A percentile compares a stretch with the other conserved stretches of the same genome.
phyloP scores from a whole-genome alignment of 2,113 vertebrate species.

The Ageneiosus marmoratus region DNA sequence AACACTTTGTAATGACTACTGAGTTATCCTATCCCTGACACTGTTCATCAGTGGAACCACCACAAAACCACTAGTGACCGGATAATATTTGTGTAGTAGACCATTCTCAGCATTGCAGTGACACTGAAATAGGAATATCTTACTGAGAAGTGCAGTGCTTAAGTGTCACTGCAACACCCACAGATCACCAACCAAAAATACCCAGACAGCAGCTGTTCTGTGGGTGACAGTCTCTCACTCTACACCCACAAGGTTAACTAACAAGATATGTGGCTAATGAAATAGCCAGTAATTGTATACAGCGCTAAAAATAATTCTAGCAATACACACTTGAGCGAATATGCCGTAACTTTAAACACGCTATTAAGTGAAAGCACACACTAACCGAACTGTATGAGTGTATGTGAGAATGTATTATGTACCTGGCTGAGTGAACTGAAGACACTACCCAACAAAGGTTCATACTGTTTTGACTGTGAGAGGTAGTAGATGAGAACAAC shows the following conservation, averaged over 20 bases:
- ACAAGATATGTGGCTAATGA: background rate
- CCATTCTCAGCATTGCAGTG: background rate
- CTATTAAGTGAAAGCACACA: background rate
- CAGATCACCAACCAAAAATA: background rate
- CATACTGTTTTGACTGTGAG: slow-evolving; percentile 28
- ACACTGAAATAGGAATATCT: background rate
- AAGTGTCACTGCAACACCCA: background rate
- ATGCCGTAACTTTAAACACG: background rate
- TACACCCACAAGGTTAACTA: background rate
- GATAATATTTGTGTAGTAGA: background rate
- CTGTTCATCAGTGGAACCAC: no score
- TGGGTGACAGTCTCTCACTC: background rate
- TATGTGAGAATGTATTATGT: background rate
- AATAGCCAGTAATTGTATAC: background rate
- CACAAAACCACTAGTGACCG: background rate
- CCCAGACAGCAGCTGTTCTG: background rate
- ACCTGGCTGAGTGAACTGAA: background rate
- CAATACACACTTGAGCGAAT: background rate
- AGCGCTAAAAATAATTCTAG: background rate
- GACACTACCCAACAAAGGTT: slow-evolving; percentile 14
- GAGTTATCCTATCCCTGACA: background rate
- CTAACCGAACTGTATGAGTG: background rate
- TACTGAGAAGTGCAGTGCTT: background rate
- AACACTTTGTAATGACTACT: background rate
- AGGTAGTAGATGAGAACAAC: slow-evolving; percentile 20